These are phyloP conservation scores for Falco concolor DNA, from an alignment of 2,797 vertebrate species.

Conservation along the genomic window DNA sequence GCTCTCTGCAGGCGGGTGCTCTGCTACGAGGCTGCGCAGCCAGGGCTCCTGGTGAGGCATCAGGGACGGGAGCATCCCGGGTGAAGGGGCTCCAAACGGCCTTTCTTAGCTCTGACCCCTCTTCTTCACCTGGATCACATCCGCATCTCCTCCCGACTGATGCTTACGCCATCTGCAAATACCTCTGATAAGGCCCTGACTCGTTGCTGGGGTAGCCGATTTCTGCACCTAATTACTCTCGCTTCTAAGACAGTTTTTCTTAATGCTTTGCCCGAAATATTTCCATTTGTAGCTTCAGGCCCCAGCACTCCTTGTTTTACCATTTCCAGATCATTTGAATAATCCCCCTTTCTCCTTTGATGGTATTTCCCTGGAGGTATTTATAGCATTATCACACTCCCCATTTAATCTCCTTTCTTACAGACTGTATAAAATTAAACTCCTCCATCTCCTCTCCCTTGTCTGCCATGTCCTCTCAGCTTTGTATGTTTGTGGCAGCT, in stretches of 20 bases:
- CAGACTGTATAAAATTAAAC: not conserved
- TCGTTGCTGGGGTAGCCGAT: not conserved
- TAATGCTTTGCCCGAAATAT: conserved; percentile 38
- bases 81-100: not conserved
- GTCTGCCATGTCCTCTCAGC: not conserved
- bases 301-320: conserved; percentile 39
- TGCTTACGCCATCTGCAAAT: not conserved
- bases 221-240: conserved; percentile 33
- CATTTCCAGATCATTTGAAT: conserved; percentile 56
- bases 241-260: not conserved
- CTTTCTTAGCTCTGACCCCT: not conserved
- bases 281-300: conserved; percentile 37
- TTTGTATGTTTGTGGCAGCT: not conserved
- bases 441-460: not conserved
- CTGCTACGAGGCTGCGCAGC: fast-evolving
- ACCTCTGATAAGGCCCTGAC: not conserved
- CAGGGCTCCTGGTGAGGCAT: not conserved
- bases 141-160: not conserved
- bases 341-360: conserved; percentile 61
- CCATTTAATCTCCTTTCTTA: conserved; percentile 47
- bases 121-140: not conserved
- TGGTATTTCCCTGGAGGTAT: conserved; percentile 58
- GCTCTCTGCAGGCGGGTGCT: not conserved
- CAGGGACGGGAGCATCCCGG: not conserved
- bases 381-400: conserved; percentile 37